A percentile compares a stretch with the other conserved stretches of the same genome.
Conservation (phyloP, 2,113 vertebrate genomes). For the Saimiri boliviensis region DNA sequence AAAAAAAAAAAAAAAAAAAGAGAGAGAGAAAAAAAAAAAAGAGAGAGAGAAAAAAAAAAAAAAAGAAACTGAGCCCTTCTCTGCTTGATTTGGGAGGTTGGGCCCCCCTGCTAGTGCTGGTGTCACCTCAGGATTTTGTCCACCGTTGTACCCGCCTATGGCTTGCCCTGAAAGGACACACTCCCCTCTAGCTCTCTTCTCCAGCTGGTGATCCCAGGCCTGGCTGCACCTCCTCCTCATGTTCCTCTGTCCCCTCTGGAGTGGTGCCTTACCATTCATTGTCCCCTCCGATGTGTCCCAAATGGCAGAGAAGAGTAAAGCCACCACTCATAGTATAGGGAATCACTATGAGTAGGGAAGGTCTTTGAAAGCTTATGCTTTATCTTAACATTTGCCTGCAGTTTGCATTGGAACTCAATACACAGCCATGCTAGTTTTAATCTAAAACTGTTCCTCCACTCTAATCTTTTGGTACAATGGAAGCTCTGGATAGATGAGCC, state of each 20-base stretch:
- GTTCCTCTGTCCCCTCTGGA: background rate
- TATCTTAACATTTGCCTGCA: background rate
- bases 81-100: background rate
- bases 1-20: too few species aligned
- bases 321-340: background rate
- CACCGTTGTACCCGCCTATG: too few species aligned
- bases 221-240: background rate
- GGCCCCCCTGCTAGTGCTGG: background rate
- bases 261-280: background rate
- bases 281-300: background rate
- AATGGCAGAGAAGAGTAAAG: background rate
- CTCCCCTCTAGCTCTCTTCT: background rate
- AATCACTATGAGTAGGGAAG: background rate
- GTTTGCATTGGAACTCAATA: background rate
- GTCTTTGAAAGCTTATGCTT: background rate
- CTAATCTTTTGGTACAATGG: background rate
- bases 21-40: too few species aligned
- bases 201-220: background rate
- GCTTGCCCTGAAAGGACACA: background rate
- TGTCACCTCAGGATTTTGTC: background rate
- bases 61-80: background rate
- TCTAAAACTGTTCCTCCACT: background rate
- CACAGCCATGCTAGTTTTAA: background rate
- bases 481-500: background rate
- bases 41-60: too few species aligned